Percentiles rank a stretch among this genome's conserved stretches.
These are phyloP conservation scores for Epizoanthus fatuus DNA, from an alignment of 92 coral and sea anemone species.

Conservation along the genomic window DNA sequence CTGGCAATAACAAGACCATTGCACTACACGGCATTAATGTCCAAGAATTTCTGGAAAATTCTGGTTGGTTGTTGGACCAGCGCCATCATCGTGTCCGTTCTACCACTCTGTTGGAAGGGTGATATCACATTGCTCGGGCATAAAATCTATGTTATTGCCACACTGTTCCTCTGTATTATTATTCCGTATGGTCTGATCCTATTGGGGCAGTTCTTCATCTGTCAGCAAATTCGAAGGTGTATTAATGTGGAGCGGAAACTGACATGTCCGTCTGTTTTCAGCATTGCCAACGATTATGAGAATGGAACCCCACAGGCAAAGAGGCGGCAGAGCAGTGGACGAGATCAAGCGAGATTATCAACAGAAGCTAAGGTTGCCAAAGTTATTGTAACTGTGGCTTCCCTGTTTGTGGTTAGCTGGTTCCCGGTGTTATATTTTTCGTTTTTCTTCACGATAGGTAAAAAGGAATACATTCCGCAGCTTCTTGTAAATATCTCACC, in stretches of 20 bases:
- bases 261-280: conserved; percentile 11
- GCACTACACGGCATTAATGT: conserved; percentile 71
- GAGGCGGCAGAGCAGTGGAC: not conserved
- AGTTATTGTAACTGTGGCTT: conserved; percentile 81
- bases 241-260: conserved; percentile 24
- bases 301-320: not conserved
- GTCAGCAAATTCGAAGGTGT: conserved; percentile 78
- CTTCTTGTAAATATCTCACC: conserved; percentile 73
- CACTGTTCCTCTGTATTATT: conserved; percentile 60
- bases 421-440: conserved; percentile 80
- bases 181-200: conserved; percentile 76
- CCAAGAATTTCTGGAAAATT: conserved; percentile 71
- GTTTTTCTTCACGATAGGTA: conserved; percentile 36
- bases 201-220: conserved; percentile 68
- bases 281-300: not conserved
- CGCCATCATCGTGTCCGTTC: conserved; percentile 68
- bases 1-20: conserved; percentile 83
- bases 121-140: conserved; percentile 49
- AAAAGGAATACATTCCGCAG: conserved; percentile 55
- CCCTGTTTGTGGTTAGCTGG: conserved; percentile 85
- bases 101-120: conserved; percentile 82
- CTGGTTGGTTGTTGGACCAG: conserved; percentile 71
- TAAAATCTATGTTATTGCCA: conserved; percentile 67
- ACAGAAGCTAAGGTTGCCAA: conserved; percentile 86
- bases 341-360: conserved; percentile 49